Evolutionary conservation across 2,113 vertebrate genomes (phyloP), one percentile per base, ranked within the genome.

Genomic region (Archocentrus centrarchus): DNA sequence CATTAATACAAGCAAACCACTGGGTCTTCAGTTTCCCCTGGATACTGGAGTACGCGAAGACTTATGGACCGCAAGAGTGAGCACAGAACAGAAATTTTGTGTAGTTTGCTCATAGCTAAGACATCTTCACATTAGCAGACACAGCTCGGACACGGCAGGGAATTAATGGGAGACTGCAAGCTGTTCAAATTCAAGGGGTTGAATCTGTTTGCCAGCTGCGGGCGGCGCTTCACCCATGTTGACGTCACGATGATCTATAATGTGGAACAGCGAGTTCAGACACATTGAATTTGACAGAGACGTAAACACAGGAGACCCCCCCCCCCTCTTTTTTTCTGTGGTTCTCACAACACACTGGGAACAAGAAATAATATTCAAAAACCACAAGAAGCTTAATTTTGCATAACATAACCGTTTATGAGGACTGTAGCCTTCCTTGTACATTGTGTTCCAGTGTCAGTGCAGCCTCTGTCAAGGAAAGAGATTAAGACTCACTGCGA

Each of bases 401-500:
- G 13, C 47, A 53, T 3, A 32, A 53, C 17, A 7, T 10, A 32
- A 20, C 44, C 47, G 47, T 73, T 73, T 73, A 55, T 80, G 17
- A 57, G 15, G 11, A 83, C 7, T 50, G 14, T 6, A 41, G 55
- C 77, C 24, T 59, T 32, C 41, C 58, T 62, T 77, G 68, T 37
- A 59, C 66, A 87, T 77, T 35, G 14, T 59, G 80, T 78, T 58
- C 76, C 73, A 86, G 64, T 76, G 75, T 85, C 79, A 84, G 63
- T 63, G 80, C 75, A 85, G 76, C 32, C 73, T 76, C 79, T 59
- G 89, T 88, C 81, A 91, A 70, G 86, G 60, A 83, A 81, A 84
- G 30, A 13, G 68, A 81, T 81, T 84, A 55, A 75, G 78, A 96
- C 98, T 98, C 96, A 99, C 98, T 99, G 98, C 77, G 98, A 99